Conservation (phyloP, 2,888 invertebrate genomes). For the Cosmia trapezina region DNA sequence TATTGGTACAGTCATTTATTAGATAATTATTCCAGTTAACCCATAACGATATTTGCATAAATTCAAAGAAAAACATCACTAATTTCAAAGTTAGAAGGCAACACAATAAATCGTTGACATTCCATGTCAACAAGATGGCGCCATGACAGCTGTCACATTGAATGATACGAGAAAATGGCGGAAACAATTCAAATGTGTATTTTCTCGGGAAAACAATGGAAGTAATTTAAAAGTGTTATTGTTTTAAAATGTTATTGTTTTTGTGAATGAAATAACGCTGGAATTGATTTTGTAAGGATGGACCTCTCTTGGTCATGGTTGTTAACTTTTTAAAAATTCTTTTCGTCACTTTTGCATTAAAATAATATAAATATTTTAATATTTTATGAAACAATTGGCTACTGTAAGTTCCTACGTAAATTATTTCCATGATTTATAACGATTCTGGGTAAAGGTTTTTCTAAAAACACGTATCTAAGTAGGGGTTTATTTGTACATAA, state of each 20-base stretch:
- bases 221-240: conserved; percentile 34
- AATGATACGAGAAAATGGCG: conserved; percentile 59
- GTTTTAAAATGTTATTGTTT: conserved; percentile 19
- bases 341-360: not conserved
- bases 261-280: conserved; percentile 18
- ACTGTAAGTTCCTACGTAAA: not conserved
- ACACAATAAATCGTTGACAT: conserved; percentile 66
- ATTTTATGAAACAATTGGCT: not conserved
- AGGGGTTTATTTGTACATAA: too few species aligned
- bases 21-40: conserved; percentile 2
- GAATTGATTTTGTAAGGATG: conserved; percentile 27
- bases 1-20: conserved; percentile 13
- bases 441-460: not conserved
- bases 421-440: too few species aligned
- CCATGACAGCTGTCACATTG: conserved; percentile 75
- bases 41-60: conserved; percentile 32
- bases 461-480: not conserved
- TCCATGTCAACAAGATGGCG: conserved; percentile 67
- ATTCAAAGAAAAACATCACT: conserved; percentile 48
- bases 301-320: conserved; percentile 4
- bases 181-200: conserved; percentile 37
- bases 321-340: not conserved
- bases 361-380: not conserved
- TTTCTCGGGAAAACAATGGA: conserved; percentile 51
- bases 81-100: conserved; percentile 50